phyloP scores from a whole-genome alignment of 30 jellyfish, hydroid and myxozoan species.

The Chrysaora quinquecirrha region DNA sequence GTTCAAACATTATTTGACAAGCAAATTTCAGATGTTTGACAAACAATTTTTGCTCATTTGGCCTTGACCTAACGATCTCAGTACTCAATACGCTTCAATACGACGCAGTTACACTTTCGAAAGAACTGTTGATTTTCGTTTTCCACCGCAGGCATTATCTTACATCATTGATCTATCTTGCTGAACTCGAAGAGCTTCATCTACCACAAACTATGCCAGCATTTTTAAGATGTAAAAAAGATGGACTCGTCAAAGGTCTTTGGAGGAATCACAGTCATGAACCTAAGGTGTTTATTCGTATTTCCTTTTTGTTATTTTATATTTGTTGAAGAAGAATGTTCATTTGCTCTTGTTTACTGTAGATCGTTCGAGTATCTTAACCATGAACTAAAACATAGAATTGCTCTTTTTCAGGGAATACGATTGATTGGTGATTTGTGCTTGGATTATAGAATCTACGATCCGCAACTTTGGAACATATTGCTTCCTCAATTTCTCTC shows the following conservation, averaged over 20 bases:
- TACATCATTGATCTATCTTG: conserved; percentile 63
- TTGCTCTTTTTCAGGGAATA: conserved; percentile 75
- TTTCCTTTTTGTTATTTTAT: neutral
- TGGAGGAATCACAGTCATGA: conserved; percentile 97
- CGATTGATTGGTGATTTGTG: conserved; percentile 86
- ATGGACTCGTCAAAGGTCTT: conserved; percentile 89
- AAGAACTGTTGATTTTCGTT: too few species aligned
- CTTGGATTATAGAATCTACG: conserved; percentile 86
- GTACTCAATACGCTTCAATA: too few species aligned
- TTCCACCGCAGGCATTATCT: conserved; percentile 45
- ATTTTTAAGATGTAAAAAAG: conserved; percentile 72
- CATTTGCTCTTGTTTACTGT: too few species aligned
- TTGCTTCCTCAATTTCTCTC: conserved; percentile 79
- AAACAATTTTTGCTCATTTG: too few species aligned
- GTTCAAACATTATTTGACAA: too few species aligned
- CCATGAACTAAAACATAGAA: too few species aligned
- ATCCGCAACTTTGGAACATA: conserved; percentile 90
- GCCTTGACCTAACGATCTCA: too few species aligned
- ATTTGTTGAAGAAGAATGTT: too few species aligned
- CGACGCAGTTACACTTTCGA: too few species aligned
- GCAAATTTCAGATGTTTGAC: too few species aligned
- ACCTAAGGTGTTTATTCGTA: conserved; percentile 66
- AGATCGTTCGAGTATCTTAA: too few species aligned
- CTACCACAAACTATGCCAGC: conserved; percentile 75
- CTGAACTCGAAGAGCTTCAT: conserved; percentile 87